phyloP scores from a whole-genome alignment of 2,797 vertebrate genomes.

The Eulemur coronatus region DNA sequence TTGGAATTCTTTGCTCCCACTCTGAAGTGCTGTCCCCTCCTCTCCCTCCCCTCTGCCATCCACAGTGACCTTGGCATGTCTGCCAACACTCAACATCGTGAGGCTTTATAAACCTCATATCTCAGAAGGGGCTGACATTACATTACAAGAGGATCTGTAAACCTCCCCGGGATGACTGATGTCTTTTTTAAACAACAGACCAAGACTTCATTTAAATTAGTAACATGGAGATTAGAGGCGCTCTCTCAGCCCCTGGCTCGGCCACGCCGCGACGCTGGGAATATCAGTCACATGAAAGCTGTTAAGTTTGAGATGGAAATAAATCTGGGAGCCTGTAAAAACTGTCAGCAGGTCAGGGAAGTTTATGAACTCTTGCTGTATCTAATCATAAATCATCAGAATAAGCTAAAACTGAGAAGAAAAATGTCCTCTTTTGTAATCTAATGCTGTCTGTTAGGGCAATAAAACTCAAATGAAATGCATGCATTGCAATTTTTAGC shows the following conservation, averaged over 20 bases:
- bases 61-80: constrained; percentile 88
- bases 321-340: constrained; percentile 91
- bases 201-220: constrained; percentile 94
- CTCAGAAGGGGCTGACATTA: constrained; percentile 90
- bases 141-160: constrained; percentile 90
- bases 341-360: constrained; percentile 91
- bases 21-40: constrained; percentile 67
- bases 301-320: constrained; percentile 91
- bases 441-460: constrained; percentile 90
- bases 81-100: constrained; percentile 85
- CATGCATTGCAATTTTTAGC: constrained; percentile 89
- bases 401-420: constrained; percentile 91
- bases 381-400: constrained; percentile 92
- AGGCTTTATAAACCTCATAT: constrained; percentile 88
- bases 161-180: constrained; percentile 89
- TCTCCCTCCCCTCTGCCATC: constrained; percentile 72
- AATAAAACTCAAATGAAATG: constrained; percentile 91
- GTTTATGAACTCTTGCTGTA: constrained; percentile 92
- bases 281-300: constrained; percentile 94
- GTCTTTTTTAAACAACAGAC: constrained; percentile 92
- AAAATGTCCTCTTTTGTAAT: constrained; percentile 90
- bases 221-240: constrained; percentile 90
- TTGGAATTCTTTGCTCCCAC: constrained; percentile 82
- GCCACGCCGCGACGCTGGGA: constrained; percentile 88
- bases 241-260: constrained; percentile 85